These are phyloP conservation scores for Upupa epops DNA, from an alignment of 2,113 vertebrate species.

Conservation along the genomic window DNA sequence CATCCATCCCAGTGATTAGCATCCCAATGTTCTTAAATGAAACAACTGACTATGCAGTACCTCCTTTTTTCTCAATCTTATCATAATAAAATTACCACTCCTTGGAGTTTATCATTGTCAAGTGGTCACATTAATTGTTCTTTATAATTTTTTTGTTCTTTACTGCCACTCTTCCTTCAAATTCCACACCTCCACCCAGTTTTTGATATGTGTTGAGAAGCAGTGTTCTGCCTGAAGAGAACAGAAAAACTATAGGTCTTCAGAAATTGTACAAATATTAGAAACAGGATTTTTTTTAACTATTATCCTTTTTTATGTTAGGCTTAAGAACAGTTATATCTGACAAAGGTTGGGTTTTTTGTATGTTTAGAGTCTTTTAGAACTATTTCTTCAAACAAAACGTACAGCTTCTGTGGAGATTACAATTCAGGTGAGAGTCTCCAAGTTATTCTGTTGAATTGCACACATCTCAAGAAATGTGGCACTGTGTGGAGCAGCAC, in stretches of 20 bases:
- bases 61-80: not conserved
- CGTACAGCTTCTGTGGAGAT: not conserved
- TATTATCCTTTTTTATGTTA: not conserved
- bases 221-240: not conserved
- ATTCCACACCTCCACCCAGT: not conserved
- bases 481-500: not conserved
- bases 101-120: not conserved
- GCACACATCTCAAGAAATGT: not conserved
- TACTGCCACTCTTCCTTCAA: rapidly evolving
- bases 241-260: not conserved
- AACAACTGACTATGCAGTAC: not conserved
- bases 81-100: not conserved
- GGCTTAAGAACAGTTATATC: not conserved
- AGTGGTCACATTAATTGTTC: not conserved
- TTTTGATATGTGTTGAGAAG: not conserved
- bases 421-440: not conserved
- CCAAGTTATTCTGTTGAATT: not conserved
- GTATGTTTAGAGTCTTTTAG: not conserved
- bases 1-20: not conserved
- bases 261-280: not conserved
- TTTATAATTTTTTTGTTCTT: not conserved
- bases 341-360: not conserved
- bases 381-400: not conserved
- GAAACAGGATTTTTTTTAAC: not conserved
- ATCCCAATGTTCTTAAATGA: not conserved